These are phyloP conservation scores for Plemyria rubiginata DNA, from an alignment of 2,888 invertebrate species.

Conservation along the genomic window DNA sequence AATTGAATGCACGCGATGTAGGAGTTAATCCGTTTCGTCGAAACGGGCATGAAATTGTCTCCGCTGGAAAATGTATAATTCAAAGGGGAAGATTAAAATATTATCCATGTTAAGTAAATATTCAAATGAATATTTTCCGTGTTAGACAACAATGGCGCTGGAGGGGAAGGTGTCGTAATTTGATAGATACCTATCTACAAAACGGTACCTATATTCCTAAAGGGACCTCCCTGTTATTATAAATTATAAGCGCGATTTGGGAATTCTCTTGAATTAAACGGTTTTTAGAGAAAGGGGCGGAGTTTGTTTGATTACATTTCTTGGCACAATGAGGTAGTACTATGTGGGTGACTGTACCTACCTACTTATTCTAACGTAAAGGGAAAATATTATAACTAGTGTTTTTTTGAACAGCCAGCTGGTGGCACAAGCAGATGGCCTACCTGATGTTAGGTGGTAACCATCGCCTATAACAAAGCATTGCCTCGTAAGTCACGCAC, in stretches of 20 bases:
- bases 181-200: conserved; percentile 84
- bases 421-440: no score
- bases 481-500: no score
- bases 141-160: conserved; percentile 82
- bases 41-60: conserved; percentile 82
- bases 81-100: conserved; percentile 86
- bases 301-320: conserved; percentile 45
- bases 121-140: conserved; percentile 86
- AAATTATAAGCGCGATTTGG: conserved; percentile 81
- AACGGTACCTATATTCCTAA: conserved; percentile 81
- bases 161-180: conserved; percentile 80
- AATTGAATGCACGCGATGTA: conserved; percentile 57
- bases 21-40: conserved; percentile 65
- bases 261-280: conserved; percentile 77
- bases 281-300: conserved; percentile 63
- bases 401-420: no score
- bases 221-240: conserved; percentile 81
- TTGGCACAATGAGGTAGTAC: no score
- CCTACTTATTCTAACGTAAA: no score
- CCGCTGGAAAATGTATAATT: conserved; percentile 85
- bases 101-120: conserved; percentile 86
- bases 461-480: no score
- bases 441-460: no score
- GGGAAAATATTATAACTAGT: no score
- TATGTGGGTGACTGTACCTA: no score